Conservation (phyloP, 2,888 invertebrate genomes). For the Mesorhabditis sp. region DNA sequence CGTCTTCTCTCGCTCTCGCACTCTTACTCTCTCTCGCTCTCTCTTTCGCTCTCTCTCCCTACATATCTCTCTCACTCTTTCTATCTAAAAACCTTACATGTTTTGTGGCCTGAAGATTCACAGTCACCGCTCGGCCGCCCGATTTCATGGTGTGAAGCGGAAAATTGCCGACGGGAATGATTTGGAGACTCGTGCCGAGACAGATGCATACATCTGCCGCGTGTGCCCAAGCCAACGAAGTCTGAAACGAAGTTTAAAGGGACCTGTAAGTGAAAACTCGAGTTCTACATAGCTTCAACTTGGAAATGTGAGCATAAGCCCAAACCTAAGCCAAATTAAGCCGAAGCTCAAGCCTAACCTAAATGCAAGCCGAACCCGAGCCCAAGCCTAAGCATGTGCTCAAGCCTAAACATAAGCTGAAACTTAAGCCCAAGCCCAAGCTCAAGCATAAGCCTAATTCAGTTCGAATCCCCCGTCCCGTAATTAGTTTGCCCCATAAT, state of each 20-base stretch:
- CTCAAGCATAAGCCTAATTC: no score
- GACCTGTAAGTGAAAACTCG: neutral
- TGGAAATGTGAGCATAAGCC: no score
- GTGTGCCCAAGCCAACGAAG: constrained; percentile 13
- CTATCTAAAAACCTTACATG: constrained; percentile 69
- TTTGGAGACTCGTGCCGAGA: constrained; percentile 94
- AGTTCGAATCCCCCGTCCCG: no score
- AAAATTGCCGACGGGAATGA: constrained; percentile 89
- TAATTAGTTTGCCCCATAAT: no score
- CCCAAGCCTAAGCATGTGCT: no score
- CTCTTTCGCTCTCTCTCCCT: no score
- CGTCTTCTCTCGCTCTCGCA: neutral
- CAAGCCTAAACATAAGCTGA: no score
- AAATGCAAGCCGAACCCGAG: no score
- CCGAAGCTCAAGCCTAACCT: no score
- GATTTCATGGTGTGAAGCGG: constrained; percentile 80
- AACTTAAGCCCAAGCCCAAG: no score
- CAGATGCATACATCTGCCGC: constrained; percentile 85
- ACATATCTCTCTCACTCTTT: neutral
- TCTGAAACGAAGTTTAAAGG: constrained; percentile 16
- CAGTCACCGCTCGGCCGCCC: constrained; percentile 82
- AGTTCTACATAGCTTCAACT: no score
- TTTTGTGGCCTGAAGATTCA: constrained; percentile 95
- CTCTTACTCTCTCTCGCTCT: neutral
- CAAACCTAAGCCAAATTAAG: no score